These are phyloP conservation scores for Octodonta nipae DNA, from an alignment of 2,888 invertebrate species.

Conservation along the genomic window DNA sequence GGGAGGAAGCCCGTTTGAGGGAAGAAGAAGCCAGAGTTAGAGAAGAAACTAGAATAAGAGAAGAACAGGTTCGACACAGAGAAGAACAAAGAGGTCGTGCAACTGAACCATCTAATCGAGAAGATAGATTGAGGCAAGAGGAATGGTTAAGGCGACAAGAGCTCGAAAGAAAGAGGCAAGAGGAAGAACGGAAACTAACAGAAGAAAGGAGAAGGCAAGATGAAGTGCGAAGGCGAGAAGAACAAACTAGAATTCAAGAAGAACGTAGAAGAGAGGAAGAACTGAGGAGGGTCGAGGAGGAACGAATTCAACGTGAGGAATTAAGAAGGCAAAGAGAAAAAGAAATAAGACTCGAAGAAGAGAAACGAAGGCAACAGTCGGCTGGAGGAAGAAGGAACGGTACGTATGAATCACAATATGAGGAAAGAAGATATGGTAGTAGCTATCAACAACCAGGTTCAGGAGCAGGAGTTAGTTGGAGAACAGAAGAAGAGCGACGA, in stretches of 20 bases:
- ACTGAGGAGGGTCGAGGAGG: slow-evolving; percentile 3
- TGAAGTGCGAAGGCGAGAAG: slow-evolving; percentile 5
- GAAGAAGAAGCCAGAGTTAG: slow-evolving; percentile 7
- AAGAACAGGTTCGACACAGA: slow-evolving; percentile 12
- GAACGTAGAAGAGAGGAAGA: slow-evolving; percentile 10
- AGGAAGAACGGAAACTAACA: no score
- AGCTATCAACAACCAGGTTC: no score
- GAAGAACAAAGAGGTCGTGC: slow-evolving; percentile 6
- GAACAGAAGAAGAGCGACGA: slow-evolving; percentile 9
- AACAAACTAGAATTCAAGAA: slow-evolving; percentile 7
- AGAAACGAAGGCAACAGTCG: slow-evolving; percentile 5
- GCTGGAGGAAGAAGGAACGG: neutral
- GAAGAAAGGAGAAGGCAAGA: neutral
- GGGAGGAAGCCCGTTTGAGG: slow-evolving; percentile 7
- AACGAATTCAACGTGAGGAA: slow-evolving; percentile 6
- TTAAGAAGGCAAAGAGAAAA: slow-evolving; percentile 9
- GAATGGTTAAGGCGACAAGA: neutral
- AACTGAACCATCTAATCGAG: neutral
- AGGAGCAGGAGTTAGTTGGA: no score
- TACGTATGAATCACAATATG: neutral
- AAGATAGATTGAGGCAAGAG: slow-evolving; percentile 2
- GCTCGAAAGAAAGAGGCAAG: neutral
- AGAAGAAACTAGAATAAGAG: slow-evolving; percentile 9
- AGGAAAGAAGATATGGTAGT: slow-evolving; percentile 1
- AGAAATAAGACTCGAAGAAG: slow-evolving; percentile 6